Evolutionary conservation across 2,113 vertebrate species (phyloP), one percentile per base, ranked within the genome.

Genomic region (Hoplias malabaricus): DNA sequence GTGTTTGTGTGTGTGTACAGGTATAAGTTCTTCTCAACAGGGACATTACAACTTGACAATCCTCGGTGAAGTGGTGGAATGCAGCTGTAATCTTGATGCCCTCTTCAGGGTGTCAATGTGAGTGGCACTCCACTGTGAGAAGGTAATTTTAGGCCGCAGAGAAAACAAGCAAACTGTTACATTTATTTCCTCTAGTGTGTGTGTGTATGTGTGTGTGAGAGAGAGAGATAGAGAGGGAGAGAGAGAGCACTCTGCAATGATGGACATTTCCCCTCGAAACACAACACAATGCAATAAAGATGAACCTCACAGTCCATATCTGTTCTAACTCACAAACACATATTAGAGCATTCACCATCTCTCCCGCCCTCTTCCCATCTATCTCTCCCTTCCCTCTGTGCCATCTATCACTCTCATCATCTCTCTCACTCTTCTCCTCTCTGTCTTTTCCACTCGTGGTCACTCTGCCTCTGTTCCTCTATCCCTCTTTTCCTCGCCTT

Each of bases 271-370:
- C 61, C 66, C 27, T n/a, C 7, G 54, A 77, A 68, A 77, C 46
- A 73, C 38, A 33, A 61, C 62, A 73, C 76, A 79, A 79, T 79
- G 79, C 75, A 81, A 72, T 81, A 81, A 76, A 81, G 71, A 81
- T 75, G 56, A 85, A 66, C 42, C 57, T 78, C 8, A 57, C 75
- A 81, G 75, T 69, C 73, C 76, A 57, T 33, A 36, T 80, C 81
- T 73, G 34, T 80, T 34, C 78, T 70, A n/a, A 57, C 80, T 36
- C 34, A 73, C 43, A 75, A 79, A 72, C 77, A 68, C 53, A 34
- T 19, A 73, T 36, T 59, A 54, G 25, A 70, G 69, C 73, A 38
- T 56, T 62, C 56, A 66, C 5, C 10, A 34, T 66, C 27, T 25
- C 48, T 66, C 59, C 38, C 73, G 11, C 13, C 23, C 73, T 75